Percentiles rank a stretch among this genome's conserved stretches.
Conservation (phyloP, 37 sponge, comb jelly and placozoan species). For the Eunapius fragilis region DNA sequence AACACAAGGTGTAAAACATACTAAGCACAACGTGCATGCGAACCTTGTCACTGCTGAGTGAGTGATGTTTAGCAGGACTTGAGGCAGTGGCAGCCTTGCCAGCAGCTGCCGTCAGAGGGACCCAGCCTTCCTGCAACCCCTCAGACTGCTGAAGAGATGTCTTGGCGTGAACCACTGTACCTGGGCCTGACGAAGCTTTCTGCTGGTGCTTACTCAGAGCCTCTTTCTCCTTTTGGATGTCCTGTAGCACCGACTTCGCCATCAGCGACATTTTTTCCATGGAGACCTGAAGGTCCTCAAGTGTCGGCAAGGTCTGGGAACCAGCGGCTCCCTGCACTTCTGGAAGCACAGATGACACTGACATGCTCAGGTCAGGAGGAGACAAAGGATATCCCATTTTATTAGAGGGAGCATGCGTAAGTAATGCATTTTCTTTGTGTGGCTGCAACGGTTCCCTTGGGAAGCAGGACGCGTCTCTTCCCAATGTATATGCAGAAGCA, state of each 20-base stretch:
- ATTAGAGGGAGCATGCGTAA: background rate
- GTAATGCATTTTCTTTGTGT: background rate
- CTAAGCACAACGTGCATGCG: background rate
- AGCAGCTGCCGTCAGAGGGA: background rate
- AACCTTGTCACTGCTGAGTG: background rate
- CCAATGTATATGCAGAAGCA: background rate
- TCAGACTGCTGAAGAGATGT: background rate
- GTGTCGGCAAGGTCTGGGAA: background rate
- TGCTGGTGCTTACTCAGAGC: background rate
- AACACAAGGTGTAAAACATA: background rate
- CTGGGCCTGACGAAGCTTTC: background rate
- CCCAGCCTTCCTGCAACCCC: background rate
- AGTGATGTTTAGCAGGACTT: background rate
- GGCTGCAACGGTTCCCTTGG: background rate
- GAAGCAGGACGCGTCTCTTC: background rate
- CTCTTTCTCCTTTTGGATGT: background rate
- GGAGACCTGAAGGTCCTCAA: constrained; percentile 3
- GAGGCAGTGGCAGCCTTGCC: background rate
- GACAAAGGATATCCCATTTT: background rate
- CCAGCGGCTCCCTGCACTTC: background rate
- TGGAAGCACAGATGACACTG: background rate
- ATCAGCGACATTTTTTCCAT: constrained; percentile 14
- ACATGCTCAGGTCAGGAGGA: background rate
- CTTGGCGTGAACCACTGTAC: background rate
- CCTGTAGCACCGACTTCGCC: constrained; percentile 15